These are phyloP conservation scores for Aethina tumida DNA, from an alignment of 1,140 invertebrate genomes.

Conservation along the genomic window DNA sequence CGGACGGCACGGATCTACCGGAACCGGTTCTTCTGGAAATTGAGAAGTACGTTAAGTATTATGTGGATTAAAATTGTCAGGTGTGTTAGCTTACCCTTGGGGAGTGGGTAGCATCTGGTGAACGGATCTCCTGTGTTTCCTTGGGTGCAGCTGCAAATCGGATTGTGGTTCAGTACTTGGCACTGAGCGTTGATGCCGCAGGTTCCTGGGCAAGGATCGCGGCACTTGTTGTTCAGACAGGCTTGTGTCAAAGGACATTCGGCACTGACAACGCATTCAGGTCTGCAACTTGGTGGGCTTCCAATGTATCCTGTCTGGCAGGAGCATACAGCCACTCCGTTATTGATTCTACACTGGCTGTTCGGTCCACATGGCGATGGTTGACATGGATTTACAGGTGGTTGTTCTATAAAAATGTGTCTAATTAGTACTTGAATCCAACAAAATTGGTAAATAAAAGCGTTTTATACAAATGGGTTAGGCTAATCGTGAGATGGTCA, in stretches of 20 bases:
- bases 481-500: neutral
- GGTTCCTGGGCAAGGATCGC: conserved; percentile 59
- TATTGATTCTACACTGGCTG: conserved; percentile 53
- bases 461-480: too few species aligned
- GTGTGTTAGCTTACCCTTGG: conserved; percentile 9
- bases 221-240: conserved; percentile 58
- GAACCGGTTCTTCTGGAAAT: conserved; percentile 31
- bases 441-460: too few species aligned
- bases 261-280: conserved; percentile 61
- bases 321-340: conserved; percentile 62
- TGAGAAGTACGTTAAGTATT: conserved; percentile 8
- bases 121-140: conserved; percentile 66
- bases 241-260: conserved; percentile 59
- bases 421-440: too few species aligned
- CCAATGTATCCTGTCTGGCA: conserved; percentile 59
- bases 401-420: conserved; percentile 12
- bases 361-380: conserved; percentile 55
- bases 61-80: neutral
- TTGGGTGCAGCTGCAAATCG: conserved; percentile 59
- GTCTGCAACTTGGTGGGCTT: conserved; percentile 62
- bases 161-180: conserved; percentile 63
- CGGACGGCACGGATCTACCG: conserved; percentile 61
- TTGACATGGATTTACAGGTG: conserved; percentile 34
- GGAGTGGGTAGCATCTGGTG: conserved; percentile 44
- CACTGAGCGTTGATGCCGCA: conserved; percentile 66